Conservation (phyloP, 2,797 vertebrate species). For the Alauda arvensis region DNA sequence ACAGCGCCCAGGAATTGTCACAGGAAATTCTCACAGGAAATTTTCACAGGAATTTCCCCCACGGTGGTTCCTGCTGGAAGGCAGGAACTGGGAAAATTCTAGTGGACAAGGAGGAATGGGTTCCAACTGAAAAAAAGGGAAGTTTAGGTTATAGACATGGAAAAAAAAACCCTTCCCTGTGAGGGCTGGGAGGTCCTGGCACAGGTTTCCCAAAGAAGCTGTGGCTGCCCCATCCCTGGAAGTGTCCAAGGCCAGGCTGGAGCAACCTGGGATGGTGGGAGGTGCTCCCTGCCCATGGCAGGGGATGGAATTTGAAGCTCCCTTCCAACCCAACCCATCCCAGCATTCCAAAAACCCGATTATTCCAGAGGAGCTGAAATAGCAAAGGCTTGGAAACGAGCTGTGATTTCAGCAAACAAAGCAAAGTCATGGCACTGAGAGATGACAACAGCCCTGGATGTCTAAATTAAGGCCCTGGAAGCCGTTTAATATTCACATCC, state of each 20-base stretch:
- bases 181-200: background rate
- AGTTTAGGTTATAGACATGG: accelerated
- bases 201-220: background rate
- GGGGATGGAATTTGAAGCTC: background rate
- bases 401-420: slow-evolving; percentile 39
- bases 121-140: background rate
- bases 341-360: background rate
- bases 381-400: background rate
- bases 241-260: background rate
- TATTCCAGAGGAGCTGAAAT: background rate
- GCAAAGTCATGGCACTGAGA: slow-evolving; percentile 15
- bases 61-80: background rate
- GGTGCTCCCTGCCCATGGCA: background rate
- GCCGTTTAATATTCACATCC: slow-evolving; percentile 44
- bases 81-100: background rate
- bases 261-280: accelerated
- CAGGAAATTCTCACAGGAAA: too few species aligned
- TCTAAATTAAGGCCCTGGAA: slow-evolving; percentile 59
- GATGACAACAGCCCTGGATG: slow-evolving; percentile 42
- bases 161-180: background rate
- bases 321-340: background rate
- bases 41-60: background rate
- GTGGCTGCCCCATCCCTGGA: background rate
- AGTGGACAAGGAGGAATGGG: background rate
- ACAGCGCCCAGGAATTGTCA: accelerated